A percentile compares a stretch with the other conserved stretches of the same genome.
These are phyloP conservation scores for Neopelma chrysocephalum DNA, from an alignment of 2,797 vertebrate genomes.

Conservation along the genomic window DNA sequence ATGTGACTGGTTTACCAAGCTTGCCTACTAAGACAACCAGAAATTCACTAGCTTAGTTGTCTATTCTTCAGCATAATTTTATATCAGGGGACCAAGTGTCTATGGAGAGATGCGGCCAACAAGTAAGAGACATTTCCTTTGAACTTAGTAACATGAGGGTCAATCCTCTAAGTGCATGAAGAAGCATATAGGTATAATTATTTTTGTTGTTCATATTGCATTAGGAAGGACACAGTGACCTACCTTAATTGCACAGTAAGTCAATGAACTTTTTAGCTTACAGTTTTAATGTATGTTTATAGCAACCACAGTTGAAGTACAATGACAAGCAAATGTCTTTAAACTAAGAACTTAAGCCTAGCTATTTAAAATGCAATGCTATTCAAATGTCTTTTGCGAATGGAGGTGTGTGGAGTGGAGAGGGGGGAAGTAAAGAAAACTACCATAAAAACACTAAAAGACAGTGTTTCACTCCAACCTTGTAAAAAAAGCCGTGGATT, in stretches of 20 bases:
- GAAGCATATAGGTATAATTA: background rate
- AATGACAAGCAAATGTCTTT: background rate
- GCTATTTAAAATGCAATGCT: background rate
- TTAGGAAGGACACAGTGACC: background rate
- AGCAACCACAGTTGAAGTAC: background rate
- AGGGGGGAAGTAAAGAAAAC: background rate
- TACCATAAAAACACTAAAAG: background rate
- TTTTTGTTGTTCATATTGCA: background rate
- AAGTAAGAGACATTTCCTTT: background rate
- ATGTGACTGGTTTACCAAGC: background rate
- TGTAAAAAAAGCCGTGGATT: background rate
- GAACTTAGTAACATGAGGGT: background rate
- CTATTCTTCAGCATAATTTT: background rate
- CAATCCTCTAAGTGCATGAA: background rate
- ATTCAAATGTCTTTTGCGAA: background rate
- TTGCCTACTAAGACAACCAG: background rate
- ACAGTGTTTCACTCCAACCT: background rate
- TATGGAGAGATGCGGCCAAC: background rate
- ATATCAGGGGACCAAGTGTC: background rate
- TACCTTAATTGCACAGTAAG: background rate
- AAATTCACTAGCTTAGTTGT: background rate
- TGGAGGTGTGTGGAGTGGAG: accelerated
- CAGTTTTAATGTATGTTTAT: background rate
- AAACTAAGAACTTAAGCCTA: background rate
- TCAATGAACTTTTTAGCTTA: background rate